Percentiles rank a stretch among this genome's conserved stretches.
Evolutionary conservation across 2,888 invertebrate species (phyloP).

Genomic region (Agriopis aurantiaria): DNA sequence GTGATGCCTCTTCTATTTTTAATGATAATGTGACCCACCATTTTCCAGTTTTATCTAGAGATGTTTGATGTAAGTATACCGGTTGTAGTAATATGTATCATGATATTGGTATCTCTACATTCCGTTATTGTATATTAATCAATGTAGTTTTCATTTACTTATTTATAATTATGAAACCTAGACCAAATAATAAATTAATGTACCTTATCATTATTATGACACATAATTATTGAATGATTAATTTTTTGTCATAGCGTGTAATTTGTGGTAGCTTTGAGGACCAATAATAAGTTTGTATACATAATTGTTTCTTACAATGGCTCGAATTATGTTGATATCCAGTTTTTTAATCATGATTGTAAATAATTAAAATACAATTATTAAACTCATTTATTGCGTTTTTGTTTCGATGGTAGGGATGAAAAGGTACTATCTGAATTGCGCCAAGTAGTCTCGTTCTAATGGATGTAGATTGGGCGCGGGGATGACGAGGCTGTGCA

Average conservation of each 20-base stretch:
- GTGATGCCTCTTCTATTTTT: slow-evolving; percentile 71
- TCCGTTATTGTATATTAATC: slow-evolving; percentile 84
- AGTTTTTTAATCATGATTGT: slow-evolving; percentile 69
- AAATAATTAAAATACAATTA: slow-evolving; percentile 84
- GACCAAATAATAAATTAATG: slow-evolving; percentile 87
- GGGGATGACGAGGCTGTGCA: slow-evolving; percentile 97
- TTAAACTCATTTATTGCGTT: slow-evolving; percentile 68
- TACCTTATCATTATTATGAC: slow-evolving; percentile 82
- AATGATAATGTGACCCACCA: slow-evolving; percentile 84
- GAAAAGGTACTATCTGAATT: slow-evolving; percentile 80
- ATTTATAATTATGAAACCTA: slow-evolving; percentile 84
- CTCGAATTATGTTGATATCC: slow-evolving; percentile 82
- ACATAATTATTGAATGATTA: slow-evolving; percentile 70
- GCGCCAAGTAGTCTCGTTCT: slow-evolving; percentile 94
- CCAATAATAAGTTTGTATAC: slow-evolving; percentile 78
- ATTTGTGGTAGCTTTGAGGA: slow-evolving; percentile 84
- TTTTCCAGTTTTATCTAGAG: slow-evolving; percentile 84
- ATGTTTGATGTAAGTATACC: slow-evolving; percentile 75
- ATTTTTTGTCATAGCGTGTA: slow-evolving; percentile 72
- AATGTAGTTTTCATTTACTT: slow-evolving; percentile 73
- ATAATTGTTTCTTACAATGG: slow-evolving; percentile 71
- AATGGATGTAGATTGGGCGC: slow-evolving; percentile 94
- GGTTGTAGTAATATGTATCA: slow-evolving; percentile 64
- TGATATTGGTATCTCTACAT: slow-evolving; percentile 82
- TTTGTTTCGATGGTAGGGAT: slow-evolving; percentile 33